Evolutionary conservation across 2,888 invertebrate species (phyloP), one percentile per base, ranked within the genome.

Genomic region (Myathropa florea): DNA sequence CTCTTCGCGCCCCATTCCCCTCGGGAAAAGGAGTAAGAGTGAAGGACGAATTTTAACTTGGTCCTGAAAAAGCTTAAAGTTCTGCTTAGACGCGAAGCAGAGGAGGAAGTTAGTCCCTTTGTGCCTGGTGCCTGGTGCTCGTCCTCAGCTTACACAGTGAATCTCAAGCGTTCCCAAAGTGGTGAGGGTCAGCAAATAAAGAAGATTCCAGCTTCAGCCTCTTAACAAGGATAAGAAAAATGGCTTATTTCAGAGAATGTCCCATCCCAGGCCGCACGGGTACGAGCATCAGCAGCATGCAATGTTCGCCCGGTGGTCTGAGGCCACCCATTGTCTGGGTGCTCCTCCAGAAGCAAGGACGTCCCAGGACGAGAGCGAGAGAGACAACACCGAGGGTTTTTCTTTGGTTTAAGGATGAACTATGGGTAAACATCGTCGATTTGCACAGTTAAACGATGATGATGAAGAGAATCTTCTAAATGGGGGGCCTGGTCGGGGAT

Each of bases 371-470:
- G n/a, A n/a, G 46, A 18, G 46, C 46, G 46, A 18, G 7, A n/a
- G 46, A 46, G 46, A 46, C 18, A 46, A 46, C 46, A 18, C 7
- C 46, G 46, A 46, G 84, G 55, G 36, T 68, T 73, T 78, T 80
- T 68, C 77, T 85, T 81, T 78, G 63, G 81, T 85, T 81, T 85
- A 77, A 85, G 85, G 60, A 85, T 85, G 81, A 85, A 81, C 85
- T 85, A 85, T 77, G 77, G 70, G 85, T 81, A 81, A 81, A 85
- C 85, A 85, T 81, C 59, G 85, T 85, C 81, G 85, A 85, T 85
- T 85, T 85, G 81, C 85, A 81, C 81, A 85, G 85, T 85, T 85
- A 85, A 85, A 85, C 81, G 85, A 85, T 76, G 84, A 84, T 81
- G 85, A 81, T 81, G 77, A 81, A 85, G 81, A 64, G 77, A 72